These are phyloP conservation scores for Xerus inauris DNA, from an alignment of 2,113 vertebrate species.

Conservation along the genomic window DNA sequence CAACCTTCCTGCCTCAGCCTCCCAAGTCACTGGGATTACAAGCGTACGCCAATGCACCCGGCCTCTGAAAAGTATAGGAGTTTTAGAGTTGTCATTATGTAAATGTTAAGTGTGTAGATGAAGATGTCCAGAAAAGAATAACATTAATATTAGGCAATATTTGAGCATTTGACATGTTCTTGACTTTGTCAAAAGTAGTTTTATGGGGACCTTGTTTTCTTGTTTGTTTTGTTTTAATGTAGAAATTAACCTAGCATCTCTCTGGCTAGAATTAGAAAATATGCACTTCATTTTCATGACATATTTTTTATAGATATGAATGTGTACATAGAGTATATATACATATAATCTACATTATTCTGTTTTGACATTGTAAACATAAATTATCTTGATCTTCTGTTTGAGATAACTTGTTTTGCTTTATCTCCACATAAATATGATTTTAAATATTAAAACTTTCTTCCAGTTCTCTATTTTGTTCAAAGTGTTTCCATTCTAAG, in stretches of 20 bases:
- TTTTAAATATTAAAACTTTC: conserved; percentile 2
- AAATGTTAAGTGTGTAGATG: background rate
- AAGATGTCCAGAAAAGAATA: conserved; percentile 2
- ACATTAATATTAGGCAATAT: background rate
- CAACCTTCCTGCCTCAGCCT: no score
- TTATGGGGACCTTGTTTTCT: background rate
- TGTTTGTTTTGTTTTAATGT: background rate
- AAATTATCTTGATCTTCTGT: background rate
- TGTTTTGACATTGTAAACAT: background rate
- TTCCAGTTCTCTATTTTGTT: background rate
- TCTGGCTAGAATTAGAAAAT: conserved; percentile 29
- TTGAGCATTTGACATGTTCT: background rate
- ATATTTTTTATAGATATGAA: background rate
- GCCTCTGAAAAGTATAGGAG: no score
- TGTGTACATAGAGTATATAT: background rate
- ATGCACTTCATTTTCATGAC: background rate
- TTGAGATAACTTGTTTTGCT: background rate
- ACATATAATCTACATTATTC: background rate
- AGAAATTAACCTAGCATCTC: background rate
- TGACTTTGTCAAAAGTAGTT: background rate
- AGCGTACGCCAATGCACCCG: no score
- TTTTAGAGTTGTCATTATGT: background rate
- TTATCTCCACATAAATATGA: background rate
- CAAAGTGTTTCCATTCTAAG: conserved; percentile 30
- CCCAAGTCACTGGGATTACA: no score